Percentiles rank a stretch among this genome's conserved stretches.
Conservation (phyloP, 2,888 invertebrate species). For the Drosophila longiperda region DNA sequence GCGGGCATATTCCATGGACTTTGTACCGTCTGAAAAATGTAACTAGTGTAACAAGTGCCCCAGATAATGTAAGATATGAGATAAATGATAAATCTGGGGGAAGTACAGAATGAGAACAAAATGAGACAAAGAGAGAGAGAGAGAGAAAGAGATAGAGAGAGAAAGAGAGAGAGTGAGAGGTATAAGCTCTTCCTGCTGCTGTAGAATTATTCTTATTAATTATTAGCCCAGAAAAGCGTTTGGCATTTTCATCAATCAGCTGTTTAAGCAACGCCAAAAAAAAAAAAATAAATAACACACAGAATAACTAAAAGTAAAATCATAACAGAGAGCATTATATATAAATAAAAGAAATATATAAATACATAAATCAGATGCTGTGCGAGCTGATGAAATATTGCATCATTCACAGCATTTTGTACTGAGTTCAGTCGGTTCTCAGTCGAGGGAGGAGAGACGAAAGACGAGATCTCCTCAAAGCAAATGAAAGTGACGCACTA, state of each 20-base stretch:
- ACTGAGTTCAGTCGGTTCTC: conserved; percentile 29
- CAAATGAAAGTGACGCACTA: conserved; percentile 65
- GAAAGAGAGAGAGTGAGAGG: neutral
- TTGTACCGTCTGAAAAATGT: conserved; percentile 38
- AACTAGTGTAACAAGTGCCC: conserved; percentile 25
- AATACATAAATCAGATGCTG: neutral
- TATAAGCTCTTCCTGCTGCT: neutral
- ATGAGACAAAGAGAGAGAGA: neutral
- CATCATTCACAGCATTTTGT: conserved; percentile 63
- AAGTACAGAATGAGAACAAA: neutral
- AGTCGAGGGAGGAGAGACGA: conserved; percentile 4
- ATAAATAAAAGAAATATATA: neutral
- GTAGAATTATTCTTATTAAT: neutral
- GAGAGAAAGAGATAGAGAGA: no score
- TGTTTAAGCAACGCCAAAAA: neutral
- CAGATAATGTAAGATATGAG: conserved; percentile 28
- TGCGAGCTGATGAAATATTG: conserved; percentile 77
- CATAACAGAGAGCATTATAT: conserved; percentile 35
- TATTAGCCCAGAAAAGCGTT: neutral
- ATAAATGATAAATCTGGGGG: conserved; percentile 1
- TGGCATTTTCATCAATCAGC: conserved; percentile 7
- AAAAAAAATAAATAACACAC: neutral
- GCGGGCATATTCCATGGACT: conserved; percentile 32
- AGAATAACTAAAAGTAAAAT: neutral
- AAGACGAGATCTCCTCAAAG: conserved; percentile 6